These are phyloP conservation scores for Euleptes europaea DNA, from an alignment of 2,113 vertebrate species.

Conservation along the genomic window DNA sequence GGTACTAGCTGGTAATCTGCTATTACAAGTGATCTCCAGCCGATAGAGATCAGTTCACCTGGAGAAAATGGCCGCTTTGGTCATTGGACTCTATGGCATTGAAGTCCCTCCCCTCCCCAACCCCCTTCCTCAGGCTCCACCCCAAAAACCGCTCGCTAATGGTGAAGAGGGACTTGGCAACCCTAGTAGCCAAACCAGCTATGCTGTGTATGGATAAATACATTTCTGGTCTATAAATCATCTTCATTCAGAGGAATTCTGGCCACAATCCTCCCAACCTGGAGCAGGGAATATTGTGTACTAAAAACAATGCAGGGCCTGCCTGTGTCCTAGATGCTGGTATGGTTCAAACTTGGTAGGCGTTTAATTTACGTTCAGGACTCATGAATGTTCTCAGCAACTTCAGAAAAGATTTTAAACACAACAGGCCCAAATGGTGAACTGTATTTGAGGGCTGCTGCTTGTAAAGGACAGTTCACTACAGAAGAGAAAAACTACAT, in stretches of 20 bases:
- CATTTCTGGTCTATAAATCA: neutral
- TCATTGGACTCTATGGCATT: too few species aligned
- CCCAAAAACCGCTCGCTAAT: too few species aligned
- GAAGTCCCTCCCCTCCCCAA: too few species aligned
- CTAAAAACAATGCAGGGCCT: neutral
- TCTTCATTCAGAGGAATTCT: neutral
- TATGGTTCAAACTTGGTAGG: neutral
- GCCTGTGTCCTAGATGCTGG: neutral
- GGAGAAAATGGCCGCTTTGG: too few species aligned
- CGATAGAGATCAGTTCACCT: too few species aligned
- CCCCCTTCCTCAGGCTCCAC: too few species aligned
- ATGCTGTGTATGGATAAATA: neutral
- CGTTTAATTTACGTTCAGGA: neutral
- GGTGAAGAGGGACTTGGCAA: too few species aligned
- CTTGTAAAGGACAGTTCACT: constrained; percentile 11
- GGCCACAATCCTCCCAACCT: neutral
- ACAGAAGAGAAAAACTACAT: neutral
- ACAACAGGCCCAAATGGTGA: neutral
- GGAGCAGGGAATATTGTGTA: neutral
- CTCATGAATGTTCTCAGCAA: neutral
- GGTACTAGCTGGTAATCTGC: too few species aligned
- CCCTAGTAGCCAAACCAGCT: neutral
- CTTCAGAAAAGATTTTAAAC: neutral
- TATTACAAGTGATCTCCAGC: too few species aligned
- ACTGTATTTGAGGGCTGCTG: neutral